A percentile compares a stretch with the other conserved stretches of the same genome.
Evolutionary conservation across 2,888 invertebrate species (phyloP).

Genomic region (Lycaena phlaeas): DNA sequence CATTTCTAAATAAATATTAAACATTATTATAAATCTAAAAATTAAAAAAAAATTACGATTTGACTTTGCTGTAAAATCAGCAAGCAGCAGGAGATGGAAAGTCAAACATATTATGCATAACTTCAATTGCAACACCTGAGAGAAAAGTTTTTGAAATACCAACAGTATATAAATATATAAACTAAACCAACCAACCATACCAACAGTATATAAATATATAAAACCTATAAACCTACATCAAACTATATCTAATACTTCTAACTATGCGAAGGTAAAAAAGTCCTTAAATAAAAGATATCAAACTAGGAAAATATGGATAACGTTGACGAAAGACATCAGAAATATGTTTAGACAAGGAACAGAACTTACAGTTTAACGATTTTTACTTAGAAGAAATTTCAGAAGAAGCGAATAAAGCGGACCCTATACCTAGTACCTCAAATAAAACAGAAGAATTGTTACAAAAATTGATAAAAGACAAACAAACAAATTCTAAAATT

Average conservation of each 20-base stretch:
- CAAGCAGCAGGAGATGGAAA: too few relatives aligned
- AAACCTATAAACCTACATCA: conserved; percentile 13
- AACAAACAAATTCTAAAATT: conserved; percentile 5
- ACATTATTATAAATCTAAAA: too few relatives aligned
- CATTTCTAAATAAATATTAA: too few relatives aligned
- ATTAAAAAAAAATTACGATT: too few relatives aligned
- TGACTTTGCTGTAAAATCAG: too few relatives aligned
- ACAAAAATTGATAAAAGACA: conserved; percentile 2
- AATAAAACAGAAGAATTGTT: conserved; percentile 10
- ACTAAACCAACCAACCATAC: too few relatives aligned
- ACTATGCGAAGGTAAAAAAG: conserved; percentile 11
- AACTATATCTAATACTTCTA: conserved; percentile 10
- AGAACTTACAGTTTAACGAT: conserved; percentile 11
- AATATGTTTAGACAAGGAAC: conserved; percentile 6
- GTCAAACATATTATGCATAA: too few relatives aligned
- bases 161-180: too few relatives aligned
- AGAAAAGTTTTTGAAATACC: too few relatives aligned
- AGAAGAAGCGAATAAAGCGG: not conserved
- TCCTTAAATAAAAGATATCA: conserved; percentile 9
- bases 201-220: conserved; percentile 19
- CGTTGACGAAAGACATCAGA: not conserved
- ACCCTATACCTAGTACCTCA: not conserved
- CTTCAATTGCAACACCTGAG: too few relatives aligned
- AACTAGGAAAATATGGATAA: conserved; percentile 5
- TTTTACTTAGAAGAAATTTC: conserved; percentile 7